These are phyloP conservation scores for Chrysina gloriosa DNA, from an alignment of 2,888 invertebrate genomes.

Conservation along the genomic window DNA sequence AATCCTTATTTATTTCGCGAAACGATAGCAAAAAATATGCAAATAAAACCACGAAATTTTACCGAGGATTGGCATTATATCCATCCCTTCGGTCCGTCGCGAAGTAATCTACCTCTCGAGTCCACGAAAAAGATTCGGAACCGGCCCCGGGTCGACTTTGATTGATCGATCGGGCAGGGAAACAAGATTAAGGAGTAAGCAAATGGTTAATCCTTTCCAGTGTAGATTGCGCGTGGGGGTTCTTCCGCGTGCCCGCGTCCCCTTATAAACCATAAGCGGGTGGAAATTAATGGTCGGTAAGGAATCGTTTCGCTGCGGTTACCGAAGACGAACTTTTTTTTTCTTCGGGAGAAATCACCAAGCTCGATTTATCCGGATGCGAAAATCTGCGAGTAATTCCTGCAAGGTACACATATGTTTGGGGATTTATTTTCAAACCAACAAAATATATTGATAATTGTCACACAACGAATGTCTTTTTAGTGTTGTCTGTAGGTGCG, in stretches of 20 bases:
- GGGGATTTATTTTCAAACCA: too few species aligned
- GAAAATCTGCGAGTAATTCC: too few species aligned
- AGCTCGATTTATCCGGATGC: too few species aligned
- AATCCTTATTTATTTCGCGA: too few species aligned
- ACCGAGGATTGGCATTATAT: neutral
- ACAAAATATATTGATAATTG: too few species aligned
- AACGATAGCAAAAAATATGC: neutral
- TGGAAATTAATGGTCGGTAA: constrained; percentile 20
- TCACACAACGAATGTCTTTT: too few species aligned
- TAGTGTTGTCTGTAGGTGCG: too few species aligned
- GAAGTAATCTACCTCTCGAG: constrained; percentile 13
- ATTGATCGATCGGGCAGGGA: constrained; percentile 30
- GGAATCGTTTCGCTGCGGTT: neutral
- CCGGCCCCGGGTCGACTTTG: constrained; percentile 22
- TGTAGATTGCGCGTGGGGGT: constrained; percentile 17
- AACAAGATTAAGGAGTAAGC: constrained; percentile 38
- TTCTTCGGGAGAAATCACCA: too few species aligned
- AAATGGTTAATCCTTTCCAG: constrained; percentile 35
- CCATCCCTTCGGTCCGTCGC: constrained; percentile 4
- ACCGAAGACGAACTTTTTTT: neutral
- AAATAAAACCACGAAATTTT: constrained; percentile 14
- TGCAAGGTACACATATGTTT: too few species aligned
- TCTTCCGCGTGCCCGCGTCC: constrained; percentile 11
- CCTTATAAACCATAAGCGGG: constrained; percentile 21
- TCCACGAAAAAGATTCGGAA: constrained; percentile 20